Evolutionary conservation across 2,113 vertebrate genomes (phyloP), one percentile per base, ranked within the genome.

Genomic region (Porphyrio hochstetteri): DNA sequence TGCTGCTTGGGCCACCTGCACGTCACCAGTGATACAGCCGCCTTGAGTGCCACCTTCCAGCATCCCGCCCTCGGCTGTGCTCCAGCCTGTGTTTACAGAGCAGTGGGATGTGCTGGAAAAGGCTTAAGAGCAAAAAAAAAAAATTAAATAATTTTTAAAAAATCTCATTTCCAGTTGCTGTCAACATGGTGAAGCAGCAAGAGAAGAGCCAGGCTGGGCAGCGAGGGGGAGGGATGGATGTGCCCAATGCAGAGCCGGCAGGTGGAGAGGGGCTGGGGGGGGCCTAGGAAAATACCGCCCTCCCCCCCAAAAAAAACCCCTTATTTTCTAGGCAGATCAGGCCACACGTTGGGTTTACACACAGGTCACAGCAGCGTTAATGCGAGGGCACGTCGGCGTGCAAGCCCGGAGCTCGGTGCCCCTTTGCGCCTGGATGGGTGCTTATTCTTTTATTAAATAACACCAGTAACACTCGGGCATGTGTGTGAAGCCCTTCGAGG

Each of bases 391-490:
- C 11, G 1, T 18, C 9, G 44, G 44, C 44, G 8, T 46, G 44
- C 44, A 46, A 46, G 44, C 44, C 44, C 17, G 2, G 33, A 50
- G 35, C 57, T 42, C 35, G 1, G 50, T 7, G 21, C 23, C 29
- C 4, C 0, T 23, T 18, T 0, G 5, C 10, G 48, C 48, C 40
- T 9, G 48, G 50, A 36, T 0, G 1, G 25, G 46, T 8, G 13
- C 15, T 72, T 68, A 16, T 31, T 68, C 53, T 42, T 44, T 23
- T 9, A 23, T 52, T 36, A 38, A 50, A 50, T 36, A n/a, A 44
- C 38, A 16, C 10, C 2, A 1, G 3, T 23, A 50, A 14, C 6
- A 1, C 68, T 42, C 2, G 1, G 17, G 18, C 25, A 5, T 1
- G 5, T 2, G 55, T 7, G 12, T 19, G 27, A 46, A 65, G 63